These are phyloP conservation scores for Conistra vaccinii DNA, from an alignment of 2,888 invertebrate genomes.

Conservation along the genomic window DNA sequence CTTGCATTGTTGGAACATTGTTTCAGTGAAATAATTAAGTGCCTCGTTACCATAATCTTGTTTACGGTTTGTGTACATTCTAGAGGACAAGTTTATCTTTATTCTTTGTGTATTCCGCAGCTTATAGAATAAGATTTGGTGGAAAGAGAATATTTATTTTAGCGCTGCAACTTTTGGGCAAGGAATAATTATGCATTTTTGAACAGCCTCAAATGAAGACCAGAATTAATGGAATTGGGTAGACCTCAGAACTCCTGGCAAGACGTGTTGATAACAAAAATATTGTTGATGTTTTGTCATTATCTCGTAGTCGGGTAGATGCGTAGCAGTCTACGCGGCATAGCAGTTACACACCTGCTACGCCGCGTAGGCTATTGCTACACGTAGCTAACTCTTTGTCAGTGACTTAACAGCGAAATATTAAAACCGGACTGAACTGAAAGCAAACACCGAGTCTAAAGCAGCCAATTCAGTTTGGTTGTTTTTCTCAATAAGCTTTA, in stretches of 20 bases:
- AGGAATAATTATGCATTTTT: not conserved
- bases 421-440: not conserved
- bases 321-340: not conserved
- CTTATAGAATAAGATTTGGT: not conserved
- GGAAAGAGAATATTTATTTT: constrained; percentile 1
- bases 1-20: constrained; percentile 12
- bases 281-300: not conserved
- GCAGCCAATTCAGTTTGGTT: constrained; percentile 10
- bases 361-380: constrained; percentile 7
- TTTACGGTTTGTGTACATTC: constrained; percentile 16
- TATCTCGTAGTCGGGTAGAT: not conserved
- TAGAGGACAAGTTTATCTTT: constrained; percentile 17
- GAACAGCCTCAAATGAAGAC: not conserved
- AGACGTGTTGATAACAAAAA: not conserved
- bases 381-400: not conserved
- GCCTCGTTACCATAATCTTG: constrained; percentile 21
- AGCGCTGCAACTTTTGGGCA: not conserved
- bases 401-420: not conserved
- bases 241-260: too few relatives aligned
- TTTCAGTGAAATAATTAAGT: constrained; percentile 22
- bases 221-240: not conserved
- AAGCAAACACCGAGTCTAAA: not conserved
- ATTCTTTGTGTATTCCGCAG: constrained; percentile 18
- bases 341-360: constrained; percentile 6
- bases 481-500: not conserved